Base-by-base conservation (phyloP, 2,888 invertebrate genomes). In the Metalampra italica region DNA sequence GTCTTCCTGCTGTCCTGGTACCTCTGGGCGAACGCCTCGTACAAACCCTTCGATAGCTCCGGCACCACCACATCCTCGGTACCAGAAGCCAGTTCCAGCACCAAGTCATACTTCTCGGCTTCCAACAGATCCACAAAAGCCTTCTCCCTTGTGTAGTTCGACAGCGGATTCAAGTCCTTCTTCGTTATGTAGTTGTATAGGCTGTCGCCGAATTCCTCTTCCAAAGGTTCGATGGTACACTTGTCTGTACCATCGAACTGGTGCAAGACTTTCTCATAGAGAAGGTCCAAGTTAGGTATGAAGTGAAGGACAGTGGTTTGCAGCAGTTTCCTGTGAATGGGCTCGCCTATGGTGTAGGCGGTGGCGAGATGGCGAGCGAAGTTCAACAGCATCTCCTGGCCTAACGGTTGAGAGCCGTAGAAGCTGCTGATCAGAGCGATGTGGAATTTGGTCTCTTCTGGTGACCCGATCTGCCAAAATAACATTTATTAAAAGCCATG, bases 361-460 rank as follows among this genome's bases (percentile, higher is more conserved):
- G 91, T 92, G 22, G 94, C 78, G 14, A 98, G 80, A 82, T 98
- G 97, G 0, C 96, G 91, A 0, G 95, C 95, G 60, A 98, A 90
- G 77, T 97, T 94, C 0, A 97, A 68, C 0, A 94, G 82, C 51
- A 98, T 89, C 79, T 98, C 98, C 47, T 97, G 92, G 0, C 97
- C 97, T 12, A 95, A 84, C 0, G 96, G 95, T 68, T 97, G 94
- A 0, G 94, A 93, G 0, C 93, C 94, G 71, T 94, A 96, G 45
- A 97, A 77, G 46, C 96, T 96, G 53, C 97, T 97, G 29, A 96
- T 83, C n/a, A 98, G 76, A 0, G 94, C 94, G 12, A 98, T 91
- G 68, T 96, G 95, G 67, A 95, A 93, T 82, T 97, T 97, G 1
- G 90, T 91, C 72, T 96, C 96, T 66, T 95, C 95, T 0, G 95